Evolutionary conservation across 2,113 vertebrate species (phyloP), one percentile per base, ranked within the genome.

Genomic region (Colossoma macropomum): DNA sequence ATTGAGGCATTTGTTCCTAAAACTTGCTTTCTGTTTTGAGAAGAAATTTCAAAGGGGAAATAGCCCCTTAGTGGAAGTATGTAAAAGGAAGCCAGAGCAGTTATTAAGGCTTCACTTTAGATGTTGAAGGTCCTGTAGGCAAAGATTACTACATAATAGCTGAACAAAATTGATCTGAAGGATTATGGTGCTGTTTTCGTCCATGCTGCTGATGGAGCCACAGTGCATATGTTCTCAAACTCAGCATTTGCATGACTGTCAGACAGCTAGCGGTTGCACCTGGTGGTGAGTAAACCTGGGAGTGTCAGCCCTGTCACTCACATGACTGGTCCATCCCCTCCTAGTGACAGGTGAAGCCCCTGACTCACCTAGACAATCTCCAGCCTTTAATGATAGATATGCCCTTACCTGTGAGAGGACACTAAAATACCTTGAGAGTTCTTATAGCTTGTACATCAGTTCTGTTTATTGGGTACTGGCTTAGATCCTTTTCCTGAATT

Each of bases 261-360:
- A 45, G 38, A 71, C 27, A 52, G 38, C 38, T 52, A 30, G 71
- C 2, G 25, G 23, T 73, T 52, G 71, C 48, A 52, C 68, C 48
- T 52, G 48, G 71, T 19, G 25, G n/a, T 52, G 71, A 73, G 71
- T 34, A 73, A 73, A 52, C 71, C 38, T 52, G 19, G 45, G 45
- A 10, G 71, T 73, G 45, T 25, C n/a, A 19, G 71, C 30, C 25
- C 6, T 4, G 4, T 52, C 25, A 30, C 25, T 25, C n/a, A n/a
- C n/a, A n/a, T n/a, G n/a, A n/a, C n/a, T n/a, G n/a, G 23, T 23
- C 23, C 70, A 45, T 72, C n/a, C 17, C 41, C 45, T 45, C 34
- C n/a, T 10, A 72, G 23, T 13, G 41, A 27, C 41, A 48, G 27
- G 13, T 19, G 41, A 73, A 27, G 71, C 25, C n/a, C 12, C 27